Percentiles rank a stretch among this genome's conserved stretches.
phyloP scores from a whole-genome alignment of 2,113 vertebrate species.

The Thalassoma bifasciatum region DNA sequence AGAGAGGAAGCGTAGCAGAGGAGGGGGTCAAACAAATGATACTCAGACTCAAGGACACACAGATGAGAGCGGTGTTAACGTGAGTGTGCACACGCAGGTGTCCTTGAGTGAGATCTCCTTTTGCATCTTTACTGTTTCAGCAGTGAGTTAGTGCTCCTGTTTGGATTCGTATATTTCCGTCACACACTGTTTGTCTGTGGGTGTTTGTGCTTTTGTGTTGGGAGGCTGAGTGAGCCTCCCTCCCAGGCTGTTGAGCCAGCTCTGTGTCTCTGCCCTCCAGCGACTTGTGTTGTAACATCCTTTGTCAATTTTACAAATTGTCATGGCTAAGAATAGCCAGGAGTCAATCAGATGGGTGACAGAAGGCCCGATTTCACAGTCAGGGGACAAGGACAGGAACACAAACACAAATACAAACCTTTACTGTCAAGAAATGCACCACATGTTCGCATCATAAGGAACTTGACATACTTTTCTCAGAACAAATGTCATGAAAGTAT shows the following conservation, averaged over 20 bases:
- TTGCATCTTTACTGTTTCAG: constrained; percentile 2
- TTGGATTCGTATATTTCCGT: constrained; percentile 5
- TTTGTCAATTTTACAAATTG: constrained; percentile 71
- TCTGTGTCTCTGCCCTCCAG: constrained; percentile 47
- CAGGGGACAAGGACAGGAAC: constrained; percentile 18
- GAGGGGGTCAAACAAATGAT: constrained; percentile 52
- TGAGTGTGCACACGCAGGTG: neutral
- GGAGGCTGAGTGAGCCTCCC: constrained; percentile 36
- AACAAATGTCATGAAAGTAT: neutral
- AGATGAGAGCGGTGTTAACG: constrained; percentile 27
- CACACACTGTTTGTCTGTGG: constrained; percentile 4
- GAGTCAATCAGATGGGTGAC: constrained; percentile 67
- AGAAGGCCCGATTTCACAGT: constrained; percentile 45
- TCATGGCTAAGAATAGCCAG: constrained; percentile 63
- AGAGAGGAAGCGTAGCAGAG: constrained; percentile 28
- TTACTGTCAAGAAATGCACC: neutral
- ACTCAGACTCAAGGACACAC: constrained; percentile 60
- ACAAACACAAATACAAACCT: constrained; percentile 11
- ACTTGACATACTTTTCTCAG: neutral
- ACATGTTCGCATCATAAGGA: neutral
- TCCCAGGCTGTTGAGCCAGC: constrained; percentile 25
- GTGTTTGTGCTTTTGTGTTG: constrained; percentile 6
- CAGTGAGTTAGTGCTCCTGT: neutral
- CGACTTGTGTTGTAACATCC: constrained; percentile 57
- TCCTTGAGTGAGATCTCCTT: constrained; percentile 5